These are phyloP conservation scores for Pherbina coryleti DNA, from an alignment of 2,888 invertebrate species.

Conservation along the genomic window DNA sequence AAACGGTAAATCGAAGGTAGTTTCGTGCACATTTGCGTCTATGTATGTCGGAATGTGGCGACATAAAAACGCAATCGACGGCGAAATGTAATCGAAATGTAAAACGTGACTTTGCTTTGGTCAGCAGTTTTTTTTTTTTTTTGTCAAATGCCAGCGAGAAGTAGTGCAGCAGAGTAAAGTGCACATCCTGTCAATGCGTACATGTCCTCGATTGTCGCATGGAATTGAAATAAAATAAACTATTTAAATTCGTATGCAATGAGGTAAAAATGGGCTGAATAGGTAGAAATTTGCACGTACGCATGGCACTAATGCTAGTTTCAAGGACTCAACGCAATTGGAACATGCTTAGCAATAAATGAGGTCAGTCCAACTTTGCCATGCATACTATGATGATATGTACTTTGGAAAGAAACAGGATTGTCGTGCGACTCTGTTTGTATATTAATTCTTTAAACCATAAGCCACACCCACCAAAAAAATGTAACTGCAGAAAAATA, in stretches of 20 bases:
- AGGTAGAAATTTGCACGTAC: neutral
- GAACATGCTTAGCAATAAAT: neutral
- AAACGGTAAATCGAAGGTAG: neutral
- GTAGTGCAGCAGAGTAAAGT: neutral
- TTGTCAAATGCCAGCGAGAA: neutral
- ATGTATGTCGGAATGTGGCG: neutral
- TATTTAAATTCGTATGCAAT: neutral
- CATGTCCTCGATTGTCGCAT: slow-evolving; percentile 10
- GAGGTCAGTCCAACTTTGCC: too few relatives aligned
- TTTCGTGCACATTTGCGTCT: neutral
- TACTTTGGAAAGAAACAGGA: too few relatives aligned
- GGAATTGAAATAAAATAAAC: neutral
- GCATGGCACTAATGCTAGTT: neutral
- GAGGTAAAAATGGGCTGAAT: neutral
- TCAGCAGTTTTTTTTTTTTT: slow-evolving; percentile 13
- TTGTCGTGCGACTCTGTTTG: too few relatives aligned
- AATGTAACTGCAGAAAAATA: too few relatives aligned
- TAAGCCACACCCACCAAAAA: too few relatives aligned
- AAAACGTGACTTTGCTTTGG: slow-evolving; percentile 32
- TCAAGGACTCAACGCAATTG: neutral
- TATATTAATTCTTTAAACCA: too few relatives aligned
- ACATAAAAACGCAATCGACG: slow-evolving; percentile 23
- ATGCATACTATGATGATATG: too few relatives aligned
- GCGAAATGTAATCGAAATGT: slow-evolving; percentile 31
- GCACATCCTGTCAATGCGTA: neutral